Evolutionary conservation across 2,113 vertebrate genomes (phyloP), one percentile per base, ranked within the genome.

Genomic region (Tyrannus savana): DNA sequence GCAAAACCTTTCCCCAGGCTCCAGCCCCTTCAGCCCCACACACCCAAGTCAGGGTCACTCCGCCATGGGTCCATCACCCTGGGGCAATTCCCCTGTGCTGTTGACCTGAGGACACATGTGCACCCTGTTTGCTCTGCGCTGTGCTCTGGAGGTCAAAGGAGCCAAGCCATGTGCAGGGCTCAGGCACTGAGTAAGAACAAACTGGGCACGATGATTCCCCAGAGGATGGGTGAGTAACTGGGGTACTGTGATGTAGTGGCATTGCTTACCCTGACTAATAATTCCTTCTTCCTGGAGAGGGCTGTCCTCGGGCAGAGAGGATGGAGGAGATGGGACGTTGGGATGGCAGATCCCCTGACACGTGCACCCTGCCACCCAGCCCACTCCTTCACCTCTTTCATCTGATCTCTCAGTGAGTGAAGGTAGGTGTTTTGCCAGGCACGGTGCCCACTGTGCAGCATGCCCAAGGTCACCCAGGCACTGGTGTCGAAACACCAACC

Each of bases 361-460:
- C 24, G 5, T 2, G 19, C 28, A 46, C 7, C 27, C 31, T 3
- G 6, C 17, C 5, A 17, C 37, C 13, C 66, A 75, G 19, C 19
- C 30, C 12, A 4, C 27, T 74, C 30, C 60, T 53, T 21, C 18
- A 18, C 13, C 5, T 21, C 56, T 35, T 18, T 12, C 18, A 8
- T 19, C 19, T 23, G 1, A 12, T 12, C 15, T 52, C 62, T 44
- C n/a, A 10, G 22, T 3, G 25, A 56, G 58, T 63, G 22, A 44
- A 25, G 22, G 28, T 12, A 52, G 35, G n/a, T 31, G 37, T 66
- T 91, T 60, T 86, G 41, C 39, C 1, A 12, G 33, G 50, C 39
- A 50, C 0, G 0, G 33, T 39, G 15, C 24, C 33, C 0, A 0
- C 30, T 5, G 14, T 62, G 71, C 37, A 60, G 71, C 17, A 12